phyloP scores from a whole-genome alignment of 1,140 invertebrate genomes.

The Rhopalosiphum maidis region DNA sequence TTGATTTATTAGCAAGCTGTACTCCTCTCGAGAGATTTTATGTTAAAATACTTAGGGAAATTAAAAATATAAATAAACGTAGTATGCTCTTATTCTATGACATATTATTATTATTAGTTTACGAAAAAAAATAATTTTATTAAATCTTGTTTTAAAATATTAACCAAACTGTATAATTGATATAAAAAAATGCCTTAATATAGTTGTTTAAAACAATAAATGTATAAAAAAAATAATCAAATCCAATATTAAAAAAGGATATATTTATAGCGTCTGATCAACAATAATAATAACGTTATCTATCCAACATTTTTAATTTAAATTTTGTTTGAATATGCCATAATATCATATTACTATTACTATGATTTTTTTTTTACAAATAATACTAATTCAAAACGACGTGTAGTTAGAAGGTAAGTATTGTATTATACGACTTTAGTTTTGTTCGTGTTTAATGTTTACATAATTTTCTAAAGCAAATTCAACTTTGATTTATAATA shows the following conservation, averaged over 20 bases:
- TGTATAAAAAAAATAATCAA: neutral
- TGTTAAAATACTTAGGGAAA: neutral
- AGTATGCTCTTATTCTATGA: neutral
- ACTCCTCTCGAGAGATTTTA: neutral
- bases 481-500: neutral
- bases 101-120: neutral
- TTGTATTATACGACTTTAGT: neutral
- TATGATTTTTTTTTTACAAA: neutral
- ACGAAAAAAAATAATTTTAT: neutral
- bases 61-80: neutral
- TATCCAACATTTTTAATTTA: neutral
- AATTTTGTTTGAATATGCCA: neutral
- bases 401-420: neutral
- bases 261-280: neutral
- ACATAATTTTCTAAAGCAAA: neutral
- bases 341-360: neutral
- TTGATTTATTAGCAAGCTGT: neutral
- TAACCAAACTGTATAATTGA: neutral
- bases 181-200: too few relatives aligned
- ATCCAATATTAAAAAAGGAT: neutral
- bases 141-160: neutral
- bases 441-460: neutral
- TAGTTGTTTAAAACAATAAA: neutral
- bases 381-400: neutral
- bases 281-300: neutral